Evolutionary conservation across 2,797 vertebrate species (phyloP).

Genomic region (Steatocranus sp.): DNA sequence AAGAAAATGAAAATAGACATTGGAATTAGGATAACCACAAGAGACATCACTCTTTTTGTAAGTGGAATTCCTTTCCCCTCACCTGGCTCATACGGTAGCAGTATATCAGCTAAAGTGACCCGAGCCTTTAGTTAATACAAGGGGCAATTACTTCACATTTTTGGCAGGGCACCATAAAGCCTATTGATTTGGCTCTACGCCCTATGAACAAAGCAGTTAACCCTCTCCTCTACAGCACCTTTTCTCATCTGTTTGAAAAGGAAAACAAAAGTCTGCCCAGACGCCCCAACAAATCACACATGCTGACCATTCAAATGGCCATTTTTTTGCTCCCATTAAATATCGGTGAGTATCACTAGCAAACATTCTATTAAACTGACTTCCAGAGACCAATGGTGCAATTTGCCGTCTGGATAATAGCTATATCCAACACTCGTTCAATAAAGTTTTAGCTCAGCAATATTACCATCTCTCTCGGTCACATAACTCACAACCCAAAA

Average conservation of each 20-base stretch:
- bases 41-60: not conserved
- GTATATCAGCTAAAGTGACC: slow-evolving; percentile 40
- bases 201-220: slow-evolving; percentile 37
- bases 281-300: not conserved
- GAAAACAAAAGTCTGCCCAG: not conserved
- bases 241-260: not conserved
- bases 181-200: slow-evolving; percentile 45
- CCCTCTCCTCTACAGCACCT: slow-evolving; percentile 6
- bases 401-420: not conserved
- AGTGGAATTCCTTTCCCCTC: not conserved
- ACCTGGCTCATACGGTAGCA: not conserved
- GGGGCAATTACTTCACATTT: slow-evolving; percentile 54
- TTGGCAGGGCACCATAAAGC: slow-evolving; percentile 48
- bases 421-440: slow-evolving; percentile 14
- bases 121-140: slow-evolving; percentile 37
- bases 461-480: slow-evolving; percentile 17
- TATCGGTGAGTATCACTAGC: slow-evolving; percentile 3
- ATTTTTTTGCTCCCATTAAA: not conserved
- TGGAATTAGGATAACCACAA: not conserved
- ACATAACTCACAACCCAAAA: slow-evolving; percentile 50
- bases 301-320: not conserved
- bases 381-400: slow-evolving; percentile 1
- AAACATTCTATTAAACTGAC: slow-evolving; percentile 19
- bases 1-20: not conserved
- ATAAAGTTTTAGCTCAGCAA: slow-evolving; percentile 34